phyloP scores from a whole-genome alignment of 1,140 invertebrate species.

The Himalopsyche phryganea region DNA sequence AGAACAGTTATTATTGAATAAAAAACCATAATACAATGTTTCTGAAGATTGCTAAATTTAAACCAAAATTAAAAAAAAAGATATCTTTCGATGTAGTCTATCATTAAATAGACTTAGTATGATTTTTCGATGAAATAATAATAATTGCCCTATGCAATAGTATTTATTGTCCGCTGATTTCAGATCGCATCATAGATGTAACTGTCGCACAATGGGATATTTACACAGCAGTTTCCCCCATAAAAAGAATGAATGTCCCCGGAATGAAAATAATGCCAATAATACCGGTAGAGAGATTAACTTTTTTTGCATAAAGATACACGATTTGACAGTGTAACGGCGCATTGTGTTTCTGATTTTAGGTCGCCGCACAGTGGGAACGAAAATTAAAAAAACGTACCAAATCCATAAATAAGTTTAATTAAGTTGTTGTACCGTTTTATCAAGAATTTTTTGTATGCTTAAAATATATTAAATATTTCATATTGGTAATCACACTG shows the following conservation, averaged over 20 bases:
- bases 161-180: constrained; percentile 1
- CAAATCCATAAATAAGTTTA: too few species aligned
- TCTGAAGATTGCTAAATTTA: too few species aligned
- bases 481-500: too few species aligned
- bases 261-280: constrained; percentile 3
- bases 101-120: too few species aligned
- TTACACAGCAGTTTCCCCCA: constrained; percentile 14
- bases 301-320: constrained; percentile 27
- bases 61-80: too few species aligned
- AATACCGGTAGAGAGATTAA: constrained; percentile 28
- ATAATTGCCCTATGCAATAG: neutral
- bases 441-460: too few species aligned
- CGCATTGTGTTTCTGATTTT: neutral
- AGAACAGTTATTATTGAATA: too few species aligned
- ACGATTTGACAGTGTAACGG: constrained; percentile 16
- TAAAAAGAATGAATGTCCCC: constrained; percentile 11
- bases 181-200: neutral
- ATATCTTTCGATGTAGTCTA: too few species aligned
- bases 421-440: too few species aligned
- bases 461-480: too few species aligned
- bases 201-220: constrained; percentile 8
- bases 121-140: neutral
- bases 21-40: too few species aligned
- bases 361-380: neutral
- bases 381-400: too few species aligned